Conservation (phyloP, 1,140 invertebrate species). For the Bombus ignitus region DNA sequence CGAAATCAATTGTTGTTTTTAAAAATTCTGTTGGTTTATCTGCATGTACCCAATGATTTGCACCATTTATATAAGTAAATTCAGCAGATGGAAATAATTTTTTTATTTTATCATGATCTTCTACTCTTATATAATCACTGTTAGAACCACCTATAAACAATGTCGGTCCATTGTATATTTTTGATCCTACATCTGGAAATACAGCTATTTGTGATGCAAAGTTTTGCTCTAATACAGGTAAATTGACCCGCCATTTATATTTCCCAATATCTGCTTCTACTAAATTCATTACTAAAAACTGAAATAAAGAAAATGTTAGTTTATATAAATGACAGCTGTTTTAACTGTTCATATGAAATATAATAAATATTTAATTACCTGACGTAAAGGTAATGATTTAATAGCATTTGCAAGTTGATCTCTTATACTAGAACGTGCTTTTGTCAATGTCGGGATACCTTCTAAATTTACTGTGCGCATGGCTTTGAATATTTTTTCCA, state of each 20-base stretch:
- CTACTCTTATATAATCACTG: slow-evolving; percentile 89
- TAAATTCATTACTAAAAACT: slow-evolving; percentile 92
- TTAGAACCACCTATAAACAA: slow-evolving; percentile 92
- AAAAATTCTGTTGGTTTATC: slow-evolving; percentile 94
- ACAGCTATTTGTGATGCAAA: slow-evolving; percentile 85
- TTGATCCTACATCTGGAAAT: slow-evolving; percentile 84
- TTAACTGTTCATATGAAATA: slow-evolving; percentile 44
- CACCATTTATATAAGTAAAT: slow-evolving; percentile 89
- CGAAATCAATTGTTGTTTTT: slow-evolving; percentile 79
- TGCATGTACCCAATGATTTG: slow-evolving; percentile 96
- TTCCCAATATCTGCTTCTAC: slow-evolving; percentile 85
- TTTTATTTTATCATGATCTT: slow-evolving; percentile 87
- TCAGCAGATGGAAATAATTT: slow-evolving; percentile 90
- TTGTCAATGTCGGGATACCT: slow-evolving; percentile 85
- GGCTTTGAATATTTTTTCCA: slow-evolving; percentile 86
- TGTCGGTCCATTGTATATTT: slow-evolving; percentile 87
- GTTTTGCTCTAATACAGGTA: slow-evolving; percentile 87
- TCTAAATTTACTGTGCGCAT: slow-evolving; percentile 86
- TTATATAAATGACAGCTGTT: slow-evolving; percentile 63
- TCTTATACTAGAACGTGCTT: slow-evolving; percentile 86
- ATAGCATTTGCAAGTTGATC: slow-evolving; percentile 81
- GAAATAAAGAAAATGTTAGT: slow-evolving; percentile 75
- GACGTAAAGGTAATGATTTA: slow-evolving; percentile 79
- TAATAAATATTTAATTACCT: slow-evolving; percentile 74
- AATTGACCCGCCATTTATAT: slow-evolving; percentile 89